These are phyloP conservation scores for Aeoliscus strigatus DNA, from an alignment of 2,797 vertebrate species.

Conservation along the genomic window DNA sequence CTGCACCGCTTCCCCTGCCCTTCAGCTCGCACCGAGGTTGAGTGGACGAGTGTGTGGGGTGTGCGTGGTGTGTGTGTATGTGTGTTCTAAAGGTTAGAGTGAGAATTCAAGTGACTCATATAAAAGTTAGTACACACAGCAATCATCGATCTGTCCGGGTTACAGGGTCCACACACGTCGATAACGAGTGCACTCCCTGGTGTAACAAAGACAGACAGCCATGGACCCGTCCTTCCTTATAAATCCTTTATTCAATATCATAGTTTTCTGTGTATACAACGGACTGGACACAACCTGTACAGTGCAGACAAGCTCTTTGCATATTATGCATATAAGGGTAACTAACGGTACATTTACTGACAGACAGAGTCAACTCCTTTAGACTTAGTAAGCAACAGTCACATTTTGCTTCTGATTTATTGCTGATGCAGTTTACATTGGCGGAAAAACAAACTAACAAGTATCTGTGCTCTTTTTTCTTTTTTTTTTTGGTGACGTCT, in stretches of 20 bases:
- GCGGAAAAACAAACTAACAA: too few species aligned
- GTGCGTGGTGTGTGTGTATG: too few species aligned
- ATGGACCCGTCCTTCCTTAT: slow-evolving; percentile 69
- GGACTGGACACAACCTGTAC: slow-evolving; percentile 87
- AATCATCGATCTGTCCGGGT: too few species aligned
- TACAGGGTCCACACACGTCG: too few species aligned
- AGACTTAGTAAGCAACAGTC: slow-evolving; percentile 29
- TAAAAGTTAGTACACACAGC: too few species aligned
- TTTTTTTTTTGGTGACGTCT: too few species aligned
- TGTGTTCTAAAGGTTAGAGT: too few species aligned
- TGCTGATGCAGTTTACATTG: slow-evolving; percentile 48
- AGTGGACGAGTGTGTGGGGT: too few species aligned
- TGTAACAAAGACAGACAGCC: slow-evolving; percentile 4
- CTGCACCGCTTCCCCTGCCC: too few species aligned
- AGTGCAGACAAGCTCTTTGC: slow-evolving; percentile 88
- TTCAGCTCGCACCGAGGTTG: too few species aligned
- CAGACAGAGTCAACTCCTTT: slow-evolving; percentile 46
- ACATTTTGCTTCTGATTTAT: slow-evolving; percentile 29
- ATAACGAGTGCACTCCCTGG: background rate
- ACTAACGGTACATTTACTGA: slow-evolving; percentile 76
- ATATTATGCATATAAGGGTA: slow-evolving; percentile 87
- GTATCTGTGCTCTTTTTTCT: too few species aligned
- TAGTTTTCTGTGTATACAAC: slow-evolving; percentile 86
- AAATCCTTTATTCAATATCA: slow-evolving; percentile 89
- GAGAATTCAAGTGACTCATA: too few species aligned